Evolutionary conservation across 2,888 invertebrate genomes (phyloP).

Genomic region (Dryomyza anilis): DNA sequence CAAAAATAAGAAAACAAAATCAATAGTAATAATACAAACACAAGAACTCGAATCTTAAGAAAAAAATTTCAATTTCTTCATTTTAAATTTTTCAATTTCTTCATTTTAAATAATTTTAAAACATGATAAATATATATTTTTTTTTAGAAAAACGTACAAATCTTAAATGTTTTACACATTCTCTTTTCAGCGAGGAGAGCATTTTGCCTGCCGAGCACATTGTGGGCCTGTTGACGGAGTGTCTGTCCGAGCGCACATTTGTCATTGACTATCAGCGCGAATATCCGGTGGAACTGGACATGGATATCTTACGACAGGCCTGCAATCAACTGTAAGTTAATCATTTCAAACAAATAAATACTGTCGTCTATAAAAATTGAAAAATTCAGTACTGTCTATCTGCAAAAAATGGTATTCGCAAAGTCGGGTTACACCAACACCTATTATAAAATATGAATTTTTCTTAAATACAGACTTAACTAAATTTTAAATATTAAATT

Average conservation of each 20-base stretch:
- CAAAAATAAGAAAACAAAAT: too few relatives aligned
- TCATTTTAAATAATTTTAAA: not conserved
- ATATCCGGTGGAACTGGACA: constrained; percentile 71
- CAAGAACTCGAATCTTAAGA: too few relatives aligned
- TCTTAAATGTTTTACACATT: not conserved
- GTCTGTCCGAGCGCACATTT: constrained; percentile 65
- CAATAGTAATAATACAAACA: too few relatives aligned
- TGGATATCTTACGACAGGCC: constrained; percentile 68
- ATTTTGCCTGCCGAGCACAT: constrained; percentile 46
- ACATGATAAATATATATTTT: not conserved
- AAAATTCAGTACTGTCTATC: too few relatives aligned
- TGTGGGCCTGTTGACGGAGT: constrained; percentile 61
- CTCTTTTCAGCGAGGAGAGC: constrained; percentile 37
- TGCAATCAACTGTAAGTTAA: constrained; percentile 71
- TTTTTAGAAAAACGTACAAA: not conserved
- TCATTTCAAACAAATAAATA: too few relatives aligned
- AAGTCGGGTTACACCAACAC: too few relatives aligned
- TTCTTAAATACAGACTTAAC: too few relatives aligned
- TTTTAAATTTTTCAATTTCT: not conserved
- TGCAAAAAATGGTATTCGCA: too few relatives aligned
- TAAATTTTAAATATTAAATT: too few relatives aligned
- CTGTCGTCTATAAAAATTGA: too few relatives aligned
- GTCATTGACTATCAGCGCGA: constrained; percentile 72
- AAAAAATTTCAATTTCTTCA: too few relatives aligned
- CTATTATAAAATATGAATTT: too few relatives aligned